Evolutionary conservation across 35 echinoderm and acorn worm species (phyloP), one percentile per base, ranked within the genome.

Genomic region (Acanthaster planci): DNA sequence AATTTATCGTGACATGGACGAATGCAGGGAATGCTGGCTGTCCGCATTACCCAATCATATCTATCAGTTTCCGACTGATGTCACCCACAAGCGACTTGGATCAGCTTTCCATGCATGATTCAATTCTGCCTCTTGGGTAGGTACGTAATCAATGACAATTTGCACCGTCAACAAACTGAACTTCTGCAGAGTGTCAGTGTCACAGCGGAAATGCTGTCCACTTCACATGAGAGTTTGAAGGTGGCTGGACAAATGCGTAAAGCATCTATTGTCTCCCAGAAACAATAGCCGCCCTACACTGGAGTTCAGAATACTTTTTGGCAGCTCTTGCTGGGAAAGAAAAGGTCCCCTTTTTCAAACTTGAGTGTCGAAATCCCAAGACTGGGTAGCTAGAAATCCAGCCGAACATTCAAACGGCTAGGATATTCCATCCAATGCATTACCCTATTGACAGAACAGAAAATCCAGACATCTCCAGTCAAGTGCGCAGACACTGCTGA

Each of bases 51-150:
- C 64, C 26, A 72, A 31, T 34, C 26, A 26, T 27, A 72, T 23
- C 26, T 26, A 72, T 72, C 64, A 72, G 64, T 19, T 34, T 72
- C 30, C 30, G 34, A 72, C 26, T 72, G 64, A 72, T 72, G 64
- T 72, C 64, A 72, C 30, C 64, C 64, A 21, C 26, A 29, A 34
- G 64, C 30, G 30, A 36, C 30, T 31, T 35, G 64, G 34, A 34
- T 5, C 26, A 72, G 57, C 5, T 29, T 15, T 72, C 14, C 14
- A 72, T 72, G 26, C 19, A n/a, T 35, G 2, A 35, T 36, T 72
- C 64, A 35, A 72, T 22, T 31, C 15, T 30, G 34, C 34, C 64
- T 31, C 34, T 9, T 26, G 29, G 23, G 34, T 12, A 72, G 34
- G 30, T 72, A 72, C 34, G 23, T 34, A 12, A 72, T 30, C 29